These are phyloP conservation scores for Kryptolebias marmoratus DNA, from an alignment of 2,113 vertebrate genomes.

Conservation along the genomic window DNA sequence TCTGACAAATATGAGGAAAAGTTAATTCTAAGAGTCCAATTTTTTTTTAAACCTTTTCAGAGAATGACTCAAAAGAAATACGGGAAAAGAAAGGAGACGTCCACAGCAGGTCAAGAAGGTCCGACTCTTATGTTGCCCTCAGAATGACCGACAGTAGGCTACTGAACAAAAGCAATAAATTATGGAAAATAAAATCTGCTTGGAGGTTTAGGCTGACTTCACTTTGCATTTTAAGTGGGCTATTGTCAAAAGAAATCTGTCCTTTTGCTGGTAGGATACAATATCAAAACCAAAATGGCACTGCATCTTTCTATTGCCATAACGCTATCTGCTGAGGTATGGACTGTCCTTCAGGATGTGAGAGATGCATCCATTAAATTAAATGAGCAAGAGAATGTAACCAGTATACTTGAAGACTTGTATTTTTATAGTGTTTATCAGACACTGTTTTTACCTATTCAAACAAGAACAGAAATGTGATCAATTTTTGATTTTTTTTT, in stretches of 20 bases:
- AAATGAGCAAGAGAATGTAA: not conserved
- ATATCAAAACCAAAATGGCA: constrained; percentile 20
- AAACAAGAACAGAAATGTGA: constrained; percentile 1
- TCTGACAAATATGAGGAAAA: not conserved
- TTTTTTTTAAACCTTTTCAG: constrained; percentile 42
- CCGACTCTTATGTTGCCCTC: constrained; percentile 39
- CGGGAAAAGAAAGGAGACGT: constrained; percentile 31
- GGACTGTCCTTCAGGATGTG: not conserved
- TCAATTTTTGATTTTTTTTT: not conserved
- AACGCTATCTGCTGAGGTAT: not conserved
- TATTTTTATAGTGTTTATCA: constrained; percentile 8
- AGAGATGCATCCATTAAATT: constrained; percentile 2
- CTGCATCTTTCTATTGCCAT: constrained; percentile 20
- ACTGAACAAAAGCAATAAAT: constrained; percentile 53
- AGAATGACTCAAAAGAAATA: constrained; percentile 24
- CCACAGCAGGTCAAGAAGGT: constrained; percentile 55
- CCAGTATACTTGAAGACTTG: not conserved
- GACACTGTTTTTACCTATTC: not conserved
- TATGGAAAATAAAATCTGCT: constrained; percentile 19
- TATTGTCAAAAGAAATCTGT: constrained; percentile 39
- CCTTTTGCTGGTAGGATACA: constrained; percentile 7
- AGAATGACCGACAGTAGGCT: constrained; percentile 47
- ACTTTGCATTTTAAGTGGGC: constrained; percentile 27
- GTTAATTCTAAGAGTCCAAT: constrained; percentile 2
- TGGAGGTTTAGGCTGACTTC: constrained; percentile 14